Conservation (phyloP, 2,797 vertebrate species). For the Lateolabrax maculatus region DNA sequence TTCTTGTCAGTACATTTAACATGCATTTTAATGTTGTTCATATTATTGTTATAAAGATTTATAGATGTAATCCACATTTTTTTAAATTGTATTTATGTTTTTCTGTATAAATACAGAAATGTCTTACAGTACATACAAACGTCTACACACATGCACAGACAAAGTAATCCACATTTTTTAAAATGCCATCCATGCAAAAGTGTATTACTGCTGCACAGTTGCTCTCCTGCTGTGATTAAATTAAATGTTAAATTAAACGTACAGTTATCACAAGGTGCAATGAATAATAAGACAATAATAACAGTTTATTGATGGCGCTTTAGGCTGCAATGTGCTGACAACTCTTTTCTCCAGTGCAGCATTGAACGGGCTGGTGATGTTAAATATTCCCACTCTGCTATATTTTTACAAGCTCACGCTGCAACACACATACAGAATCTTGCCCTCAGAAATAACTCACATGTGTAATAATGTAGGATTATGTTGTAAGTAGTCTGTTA, state of each 20-base stretch:
- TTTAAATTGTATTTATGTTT: too few relatives aligned
- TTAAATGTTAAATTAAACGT: constrained; percentile 9
- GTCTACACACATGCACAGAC: too few relatives aligned
- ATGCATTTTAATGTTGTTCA: background rate
- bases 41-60: background rate
- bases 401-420: background rate
- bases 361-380: background rate
- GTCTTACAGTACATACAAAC: too few relatives aligned
- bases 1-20: background rate
- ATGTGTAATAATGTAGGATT: background rate
- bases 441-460: background rate
- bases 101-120: too few relatives aligned
- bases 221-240: constrained; percentile 1
- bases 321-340: constrained; percentile 16
- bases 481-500: background rate
- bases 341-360: background rate
- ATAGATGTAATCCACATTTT: background rate
- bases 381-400: background rate
- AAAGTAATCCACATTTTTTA: too few relatives aligned
- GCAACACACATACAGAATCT: background rate
- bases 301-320: background rate
- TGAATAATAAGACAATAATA: constrained; percentile 10
- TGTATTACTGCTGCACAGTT: background rate
- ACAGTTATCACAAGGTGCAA: constrained; percentile 13
- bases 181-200: background rate